Conservation (phyloP, 2,888 invertebrate genomes). For the Galeruca laticollis region DNA sequence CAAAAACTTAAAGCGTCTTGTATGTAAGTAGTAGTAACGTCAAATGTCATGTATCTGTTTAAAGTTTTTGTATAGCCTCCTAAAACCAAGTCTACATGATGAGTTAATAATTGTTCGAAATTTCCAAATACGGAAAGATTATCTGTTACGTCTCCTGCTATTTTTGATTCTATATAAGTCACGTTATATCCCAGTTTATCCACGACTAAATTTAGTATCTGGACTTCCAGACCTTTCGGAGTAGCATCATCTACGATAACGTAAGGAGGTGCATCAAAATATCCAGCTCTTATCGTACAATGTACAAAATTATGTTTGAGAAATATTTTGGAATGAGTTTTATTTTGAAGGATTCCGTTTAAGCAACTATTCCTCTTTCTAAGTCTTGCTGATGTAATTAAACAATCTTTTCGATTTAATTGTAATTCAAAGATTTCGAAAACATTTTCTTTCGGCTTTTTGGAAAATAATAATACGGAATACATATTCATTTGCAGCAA, state of each 20-base stretch:
- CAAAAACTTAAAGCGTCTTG: slow-evolving; percentile 60
- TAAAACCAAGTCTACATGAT: slow-evolving; percentile 25
- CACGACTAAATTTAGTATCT: slow-evolving; percentile 45
- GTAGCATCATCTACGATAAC: slow-evolving; percentile 48
- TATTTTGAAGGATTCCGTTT: slow-evolving; percentile 23
- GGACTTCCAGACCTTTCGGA: slow-evolving; percentile 46
- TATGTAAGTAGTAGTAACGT: slow-evolving; percentile 56
- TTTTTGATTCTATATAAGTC: slow-evolving; percentile 35
- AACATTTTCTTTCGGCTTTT: not conserved
- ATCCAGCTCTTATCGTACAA: slow-evolving; percentile 30
- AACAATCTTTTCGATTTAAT: slow-evolving; percentile 10
- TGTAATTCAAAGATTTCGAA: slow-evolving; percentile 18
- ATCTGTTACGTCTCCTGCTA: slow-evolving; percentile 41
- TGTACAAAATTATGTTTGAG: not conserved
- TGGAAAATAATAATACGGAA: slow-evolving; percentile 6
- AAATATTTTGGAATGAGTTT: not conserved
- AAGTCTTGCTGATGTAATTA: not conserved
- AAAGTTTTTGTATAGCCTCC: slow-evolving; percentile 55
- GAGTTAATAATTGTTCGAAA: slow-evolving; percentile 46
- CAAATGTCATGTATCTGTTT: slow-evolving; percentile 55
- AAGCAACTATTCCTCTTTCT: slow-evolving; percentile 23
- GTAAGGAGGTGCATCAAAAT: slow-evolving; percentile 57
- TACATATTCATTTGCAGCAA: slow-evolving; percentile 2
- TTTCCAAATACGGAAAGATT: slow-evolving; percentile 56
- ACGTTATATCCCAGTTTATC: slow-evolving; percentile 44